phyloP scores from a whole-genome alignment of 2,888 invertebrate genomes.

The Cylindroiulus punctatus region DNA sequence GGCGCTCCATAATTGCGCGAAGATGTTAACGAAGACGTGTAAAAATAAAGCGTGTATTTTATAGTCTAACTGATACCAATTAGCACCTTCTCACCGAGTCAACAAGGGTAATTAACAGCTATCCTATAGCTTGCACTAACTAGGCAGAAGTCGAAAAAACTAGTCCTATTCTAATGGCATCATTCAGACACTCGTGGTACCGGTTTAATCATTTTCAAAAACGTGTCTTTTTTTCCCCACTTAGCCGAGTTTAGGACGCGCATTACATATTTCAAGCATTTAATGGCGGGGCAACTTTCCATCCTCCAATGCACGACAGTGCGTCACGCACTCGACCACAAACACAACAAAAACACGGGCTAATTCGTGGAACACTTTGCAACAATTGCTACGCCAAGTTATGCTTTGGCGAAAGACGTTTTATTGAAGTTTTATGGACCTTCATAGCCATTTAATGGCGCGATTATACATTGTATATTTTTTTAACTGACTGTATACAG shows the following conservation, averaged over 20 bases:
- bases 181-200: constrained; percentile 4
- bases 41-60: constrained; percentile 22
- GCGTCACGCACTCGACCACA: background rate
- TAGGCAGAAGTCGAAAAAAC: constrained; percentile 10
- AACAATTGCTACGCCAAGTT: too few species aligned
- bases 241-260: background rate
- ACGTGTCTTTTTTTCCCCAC: background rate
- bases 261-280: constrained; percentile 6
- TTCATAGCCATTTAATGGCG: too few species aligned
- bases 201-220: constrained; percentile 11
- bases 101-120: constrained; percentile 25
- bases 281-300: background rate
- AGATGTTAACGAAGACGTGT: background rate
- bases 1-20: background rate
- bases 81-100: constrained; percentile 32
- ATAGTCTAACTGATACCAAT: constrained; percentile 32
- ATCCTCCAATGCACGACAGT: background rate
- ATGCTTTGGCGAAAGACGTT: too few species aligned
- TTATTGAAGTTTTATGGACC: too few species aligned
- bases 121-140: constrained; percentile 32
- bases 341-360: background rate
- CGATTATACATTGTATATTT: too few species aligned
- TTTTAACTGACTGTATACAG: too few species aligned
- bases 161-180: constrained; percentile 17
- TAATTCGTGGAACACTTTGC: too few species aligned